phyloP scores from a whole-genome alignment of 2,888 invertebrate species.

The Coremacera marginata region DNA sequence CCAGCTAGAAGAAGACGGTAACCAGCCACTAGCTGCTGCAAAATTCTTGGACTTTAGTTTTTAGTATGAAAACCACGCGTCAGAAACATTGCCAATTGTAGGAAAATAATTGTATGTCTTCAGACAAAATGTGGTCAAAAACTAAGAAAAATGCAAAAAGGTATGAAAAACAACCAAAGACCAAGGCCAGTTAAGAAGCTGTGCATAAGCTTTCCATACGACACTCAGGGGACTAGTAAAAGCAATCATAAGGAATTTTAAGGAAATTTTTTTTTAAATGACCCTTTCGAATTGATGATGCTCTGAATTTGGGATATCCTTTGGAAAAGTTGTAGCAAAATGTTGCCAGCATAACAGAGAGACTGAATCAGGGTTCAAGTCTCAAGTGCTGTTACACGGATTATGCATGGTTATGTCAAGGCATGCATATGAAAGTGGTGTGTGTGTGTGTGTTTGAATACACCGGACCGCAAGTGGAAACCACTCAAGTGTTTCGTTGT shows the following conservation, averaged over 20 bases:
- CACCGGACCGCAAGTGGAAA: constrained; percentile 39
- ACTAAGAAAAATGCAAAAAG: neutral
- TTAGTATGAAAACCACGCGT: constrained; percentile 25
- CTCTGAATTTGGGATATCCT: neutral
- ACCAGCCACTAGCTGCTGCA: neutral
- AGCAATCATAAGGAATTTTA: constrained; percentile 55
- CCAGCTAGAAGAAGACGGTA: neutral
- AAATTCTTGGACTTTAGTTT: constrained; percentile 13
- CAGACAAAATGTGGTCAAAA: constrained; percentile 41
- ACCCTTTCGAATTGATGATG: constrained; percentile 49
- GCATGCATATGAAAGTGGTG: constrained; percentile 21
- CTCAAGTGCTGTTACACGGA: constrained; percentile 39
- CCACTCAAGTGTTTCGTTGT: constrained; percentile 34
- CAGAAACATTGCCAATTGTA: constrained; percentile 19
- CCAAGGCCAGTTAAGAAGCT: constrained; percentile 6
- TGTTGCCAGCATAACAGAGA: neutral
- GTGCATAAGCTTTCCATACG: constrained; percentile 48
- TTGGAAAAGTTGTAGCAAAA: constrained; percentile 8
- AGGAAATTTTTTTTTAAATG: constrained; percentile 59
- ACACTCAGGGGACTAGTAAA: constrained; percentile 62
- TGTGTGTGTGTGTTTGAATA: constrained; percentile 23
- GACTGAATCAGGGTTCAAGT: constrained; percentile 25
- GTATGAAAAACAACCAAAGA: neutral
- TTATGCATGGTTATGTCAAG: constrained; percentile 22
- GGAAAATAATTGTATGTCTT: constrained; percentile 39